Evolutionary conservation across 1,140 invertebrate genomes (phyloP).

Genomic region (Penaeus chinensis): DNA sequence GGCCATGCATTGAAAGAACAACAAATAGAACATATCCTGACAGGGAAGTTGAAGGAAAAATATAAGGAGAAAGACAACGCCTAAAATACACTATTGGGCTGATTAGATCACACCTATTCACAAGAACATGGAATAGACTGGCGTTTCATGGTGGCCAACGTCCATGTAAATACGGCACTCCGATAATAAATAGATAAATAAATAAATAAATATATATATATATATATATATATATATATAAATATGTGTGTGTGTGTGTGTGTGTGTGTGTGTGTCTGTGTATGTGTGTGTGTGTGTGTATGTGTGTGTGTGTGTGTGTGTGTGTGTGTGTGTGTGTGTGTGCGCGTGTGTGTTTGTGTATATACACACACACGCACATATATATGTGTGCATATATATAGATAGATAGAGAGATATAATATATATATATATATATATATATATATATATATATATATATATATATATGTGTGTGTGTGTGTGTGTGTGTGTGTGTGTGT

Average conservation of each 20-base stretch:
- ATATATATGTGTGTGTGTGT: not conserved
- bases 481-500: no score
- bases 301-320: no score
- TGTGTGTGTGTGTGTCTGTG: no score
- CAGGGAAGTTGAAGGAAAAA: no score
- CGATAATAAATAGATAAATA: not conserved
- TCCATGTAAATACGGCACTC: no score
- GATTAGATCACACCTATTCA: no score
- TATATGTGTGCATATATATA: slow-evolving; percentile 3
- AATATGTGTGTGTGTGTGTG: not conserved
- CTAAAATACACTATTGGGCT: no score
- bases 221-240: slow-evolving; percentile 28
- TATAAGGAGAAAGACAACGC: no score
- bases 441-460: slow-evolving; percentile 26
- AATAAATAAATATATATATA: not conserved
- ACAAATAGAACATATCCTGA: no score
- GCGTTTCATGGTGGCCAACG: no score
- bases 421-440: slow-evolving; percentile 26
- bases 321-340: not conserved
- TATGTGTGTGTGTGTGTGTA: not conserved
- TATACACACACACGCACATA: not conserved
- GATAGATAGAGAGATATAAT: not conserved
- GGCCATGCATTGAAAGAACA: no score
- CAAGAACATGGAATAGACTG: no score
- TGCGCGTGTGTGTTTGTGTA: not conserved